A percentile compares a stretch with the other conserved stretches of the same genome.
phyloP scores from a whole-genome alignment of 2,113 vertebrate genomes.

The Phalacrocorax pelagicus region DNA sequence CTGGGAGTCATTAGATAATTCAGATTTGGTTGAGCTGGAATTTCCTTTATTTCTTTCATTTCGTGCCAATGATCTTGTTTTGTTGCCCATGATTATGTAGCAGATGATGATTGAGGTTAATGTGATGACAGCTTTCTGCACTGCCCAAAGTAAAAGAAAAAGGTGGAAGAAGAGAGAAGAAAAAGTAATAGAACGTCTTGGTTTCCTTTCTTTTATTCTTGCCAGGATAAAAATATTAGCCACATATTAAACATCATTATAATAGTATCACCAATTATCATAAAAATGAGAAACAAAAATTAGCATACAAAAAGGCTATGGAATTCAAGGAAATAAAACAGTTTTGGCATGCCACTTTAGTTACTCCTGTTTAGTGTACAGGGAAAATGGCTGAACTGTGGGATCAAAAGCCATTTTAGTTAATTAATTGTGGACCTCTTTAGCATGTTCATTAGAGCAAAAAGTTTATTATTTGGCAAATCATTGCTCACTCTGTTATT shows the following conservation, averaged over 20 bases:
- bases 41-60: background rate
- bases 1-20: background rate
- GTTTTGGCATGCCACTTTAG: background rate
- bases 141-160: background rate
- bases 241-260: background rate
- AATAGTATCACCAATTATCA: background rate
- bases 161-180: background rate
- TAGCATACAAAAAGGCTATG: background rate
- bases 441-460: background rate
- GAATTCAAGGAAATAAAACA: background rate
- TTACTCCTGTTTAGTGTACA: background rate
- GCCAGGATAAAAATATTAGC: background rate
- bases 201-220: background rate
- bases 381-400: background rate
- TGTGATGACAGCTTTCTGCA: background rate
- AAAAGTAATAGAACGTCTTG: accelerated
- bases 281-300: background rate
- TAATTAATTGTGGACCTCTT: background rate
- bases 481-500: background rate
- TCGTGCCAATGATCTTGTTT: background rate
- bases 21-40: background rate
- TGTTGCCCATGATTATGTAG: background rate
- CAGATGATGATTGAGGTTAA: background rate
- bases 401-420: background rate
- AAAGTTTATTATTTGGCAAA: background rate